Conservation (phyloP, 2,797 vertebrate genomes). For the Discoglossus pictus region DNA sequence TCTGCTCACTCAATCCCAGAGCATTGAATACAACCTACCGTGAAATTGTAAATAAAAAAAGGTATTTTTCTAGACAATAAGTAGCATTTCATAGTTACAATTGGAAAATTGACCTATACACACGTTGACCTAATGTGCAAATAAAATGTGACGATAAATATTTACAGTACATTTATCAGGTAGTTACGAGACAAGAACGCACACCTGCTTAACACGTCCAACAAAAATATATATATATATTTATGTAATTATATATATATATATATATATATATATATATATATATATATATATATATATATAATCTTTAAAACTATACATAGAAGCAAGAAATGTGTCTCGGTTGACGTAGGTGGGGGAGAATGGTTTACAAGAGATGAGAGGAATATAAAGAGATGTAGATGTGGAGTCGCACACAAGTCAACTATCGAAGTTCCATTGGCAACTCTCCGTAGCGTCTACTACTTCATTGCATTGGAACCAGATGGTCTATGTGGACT, state of each 20-base stretch:
- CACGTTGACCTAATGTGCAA: constrained; percentile 39
- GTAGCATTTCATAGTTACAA: constrained; percentile 9
- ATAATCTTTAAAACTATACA: constrained; percentile 34
- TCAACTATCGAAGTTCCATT: too few relatives aligned
- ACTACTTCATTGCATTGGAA: too few relatives aligned
- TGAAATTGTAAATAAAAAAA: neutral
- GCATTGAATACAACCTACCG: neutral
- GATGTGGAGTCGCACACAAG: too few relatives aligned
- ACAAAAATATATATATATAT: constrained; percentile 41
- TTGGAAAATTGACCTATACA: constrained; percentile 32
- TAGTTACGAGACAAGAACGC: neutral
- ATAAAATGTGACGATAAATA: constrained; percentile 24
- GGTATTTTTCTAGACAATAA: constrained; percentile 1
- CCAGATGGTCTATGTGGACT: too few relatives aligned
- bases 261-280: constrained; percentile 38
- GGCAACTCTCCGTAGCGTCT: too few relatives aligned
- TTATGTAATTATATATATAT: constrained; percentile 25
- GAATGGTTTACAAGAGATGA: neutral
- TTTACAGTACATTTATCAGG: constrained; percentile 31
- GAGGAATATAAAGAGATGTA: too few relatives aligned
- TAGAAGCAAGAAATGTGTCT: constrained; percentile 36
- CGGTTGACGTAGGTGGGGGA: constrained; percentile 1
- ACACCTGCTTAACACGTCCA: constrained; percentile 17
- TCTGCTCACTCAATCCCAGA: neutral
- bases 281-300: neutral